These are phyloP conservation scores for Gallirallus australis DNA, from an alignment of 2,797 vertebrate genomes.

Conservation along the genomic window DNA sequence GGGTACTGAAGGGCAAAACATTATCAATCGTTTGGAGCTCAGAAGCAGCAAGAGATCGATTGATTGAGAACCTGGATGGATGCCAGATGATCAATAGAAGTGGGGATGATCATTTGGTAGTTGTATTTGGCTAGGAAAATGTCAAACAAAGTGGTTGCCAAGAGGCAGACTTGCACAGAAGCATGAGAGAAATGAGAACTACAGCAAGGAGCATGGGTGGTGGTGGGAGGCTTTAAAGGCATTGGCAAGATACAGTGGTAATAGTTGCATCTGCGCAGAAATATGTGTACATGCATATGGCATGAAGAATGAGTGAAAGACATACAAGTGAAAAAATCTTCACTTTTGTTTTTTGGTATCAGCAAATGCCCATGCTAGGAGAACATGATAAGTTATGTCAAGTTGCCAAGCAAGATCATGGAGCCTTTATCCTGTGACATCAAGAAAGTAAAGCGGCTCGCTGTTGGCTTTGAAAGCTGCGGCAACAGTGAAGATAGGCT, in stretches of 20 bases:
- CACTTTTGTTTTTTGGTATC: neutral
- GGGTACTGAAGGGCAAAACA: neutral
- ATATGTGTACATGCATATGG: neutral
- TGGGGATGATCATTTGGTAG: neutral
- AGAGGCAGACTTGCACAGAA: neutral
- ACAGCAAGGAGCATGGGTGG: neutral
- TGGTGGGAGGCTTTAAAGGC: neutral
- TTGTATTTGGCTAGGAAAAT: neutral
- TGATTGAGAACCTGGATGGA: neutral
- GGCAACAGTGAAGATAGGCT: neutral
- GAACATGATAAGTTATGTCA: neutral
- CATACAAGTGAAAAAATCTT: neutral
- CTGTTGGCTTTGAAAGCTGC: neutral
- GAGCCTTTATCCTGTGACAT: neutral
- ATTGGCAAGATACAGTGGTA: neutral
- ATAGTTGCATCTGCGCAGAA: neutral
- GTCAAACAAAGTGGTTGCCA: neutral
- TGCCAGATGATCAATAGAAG: neutral
- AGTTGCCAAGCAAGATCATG: neutral
- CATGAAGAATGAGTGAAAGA: neutral
- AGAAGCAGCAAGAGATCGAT: neutral
- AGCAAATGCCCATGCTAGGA: neutral
- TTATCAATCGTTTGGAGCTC: neutral
- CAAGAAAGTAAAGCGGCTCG: neutral
- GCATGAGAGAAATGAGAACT: neutral